Conservation (phyloP, 2,888 invertebrate species). For the Xestia sexstrigata region DNA sequence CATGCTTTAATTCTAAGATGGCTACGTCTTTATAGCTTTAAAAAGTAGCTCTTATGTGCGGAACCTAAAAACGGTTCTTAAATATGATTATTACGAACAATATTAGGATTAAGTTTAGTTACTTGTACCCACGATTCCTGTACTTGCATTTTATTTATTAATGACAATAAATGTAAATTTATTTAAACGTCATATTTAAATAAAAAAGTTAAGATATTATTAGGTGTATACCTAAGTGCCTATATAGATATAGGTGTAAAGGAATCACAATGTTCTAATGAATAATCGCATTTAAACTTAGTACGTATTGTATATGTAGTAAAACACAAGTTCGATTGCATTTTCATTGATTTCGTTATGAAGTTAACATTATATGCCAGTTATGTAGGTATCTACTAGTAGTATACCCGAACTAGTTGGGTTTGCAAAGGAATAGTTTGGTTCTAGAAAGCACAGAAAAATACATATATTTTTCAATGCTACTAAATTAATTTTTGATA, state of each 20-base stretch:
- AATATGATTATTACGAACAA: slow-evolving; percentile 58
- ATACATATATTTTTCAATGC: not conserved
- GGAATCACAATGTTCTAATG: slow-evolving; percentile 63
- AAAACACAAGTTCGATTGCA: slow-evolving; percentile 53
- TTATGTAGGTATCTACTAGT: slow-evolving; percentile 54
- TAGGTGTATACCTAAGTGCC: slow-evolving; percentile 52
- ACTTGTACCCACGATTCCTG: slow-evolving; percentile 72
- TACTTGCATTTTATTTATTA: slow-evolving; percentile 79
- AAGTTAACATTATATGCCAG: slow-evolving; percentile 59
- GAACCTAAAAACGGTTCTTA: slow-evolving; percentile 56
- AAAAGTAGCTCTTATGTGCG: slow-evolving; percentile 62
- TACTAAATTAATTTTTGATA: not conserved
- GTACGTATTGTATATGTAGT: slow-evolving; percentile 61
- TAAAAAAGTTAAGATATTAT: slow-evolving; percentile 54
- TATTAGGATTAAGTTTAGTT: slow-evolving; percentile 55
- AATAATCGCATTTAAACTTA: slow-evolving; percentile 69
- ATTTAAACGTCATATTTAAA: slow-evolving; percentile 61
- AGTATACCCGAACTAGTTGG: slow-evolving; percentile 48
- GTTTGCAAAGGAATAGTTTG: slow-evolving; percentile 56
- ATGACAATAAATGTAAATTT: slow-evolving; percentile 71
- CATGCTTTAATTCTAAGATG: slow-evolving; percentile 65
- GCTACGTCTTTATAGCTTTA: slow-evolving; percentile 64
- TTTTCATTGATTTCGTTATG: slow-evolving; percentile 55
- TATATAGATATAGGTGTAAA: slow-evolving; percentile 61
- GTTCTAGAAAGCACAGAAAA: slow-evolving; percentile 36